Evolutionary conservation across 2,888 invertebrate species (phyloP), one percentile per base, ranked within the genome.

Genomic region (Serripes groenlandicus): DNA sequence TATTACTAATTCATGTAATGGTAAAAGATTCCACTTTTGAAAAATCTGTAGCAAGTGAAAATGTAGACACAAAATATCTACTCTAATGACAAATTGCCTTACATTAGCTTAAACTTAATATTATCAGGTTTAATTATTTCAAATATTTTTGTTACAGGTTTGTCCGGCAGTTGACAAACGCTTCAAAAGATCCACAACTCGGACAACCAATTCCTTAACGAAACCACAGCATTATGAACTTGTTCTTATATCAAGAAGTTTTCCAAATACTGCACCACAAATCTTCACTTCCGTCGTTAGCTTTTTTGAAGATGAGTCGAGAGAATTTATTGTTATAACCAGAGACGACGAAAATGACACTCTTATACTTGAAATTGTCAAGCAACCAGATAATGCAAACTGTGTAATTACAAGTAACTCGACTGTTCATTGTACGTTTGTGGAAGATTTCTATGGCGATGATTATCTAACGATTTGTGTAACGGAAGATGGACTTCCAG

Each of bases 301-400:
- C 11, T 70, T 78, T 11, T 72, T 34, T 5, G 82, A 86, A 71
- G 77, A 87, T 35, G 30, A 11, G 15, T 5, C 60, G 5, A 34
- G 49, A 15, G 76, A 78, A 54, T 54, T 75, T 11, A 7, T 42
- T 3, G 35, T 83, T 34, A 68, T 75, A 68, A 76, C 75, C 4
- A 37, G 28, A 49, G 90, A 90, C 79, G 28, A 54, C 30, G 89
- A 90, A 70, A 70, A 76, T 42, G 90, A 90, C 60, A 66, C 58
- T 11, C 72, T 89, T 0, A 35, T 75, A 15, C 89, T 84, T 56
- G 60, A 83, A 1, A 78, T 89, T 23, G 34, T 28, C 0, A 42
- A 77, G 26, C 28, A 37, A 21, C 88, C 86, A n/a, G 15, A 26
- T 15, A 37, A 86, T n/a, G 77, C 83, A 0, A 21, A 30, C 1